Conservation (phyloP, 1,140 invertebrate genomes). For the Scaptodrosophila lebanonensis region DNA sequence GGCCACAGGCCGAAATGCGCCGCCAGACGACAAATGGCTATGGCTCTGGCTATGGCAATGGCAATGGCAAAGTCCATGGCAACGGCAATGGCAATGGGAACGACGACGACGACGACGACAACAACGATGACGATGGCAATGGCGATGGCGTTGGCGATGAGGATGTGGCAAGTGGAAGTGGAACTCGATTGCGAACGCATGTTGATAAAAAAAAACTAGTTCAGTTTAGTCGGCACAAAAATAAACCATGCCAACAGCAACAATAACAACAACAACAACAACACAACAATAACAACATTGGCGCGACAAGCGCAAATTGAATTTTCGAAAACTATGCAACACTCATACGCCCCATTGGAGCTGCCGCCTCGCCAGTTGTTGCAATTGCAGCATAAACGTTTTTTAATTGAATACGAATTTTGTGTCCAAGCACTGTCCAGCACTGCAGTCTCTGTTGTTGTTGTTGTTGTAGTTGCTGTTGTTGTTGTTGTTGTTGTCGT, state of each 20-base stretch:
- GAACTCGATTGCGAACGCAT: constrained; percentile 6
- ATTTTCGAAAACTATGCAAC: constrained; percentile 72
- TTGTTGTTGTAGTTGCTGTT: constrained; percentile 18
- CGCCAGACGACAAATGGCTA: no score
- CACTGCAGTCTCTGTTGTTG: constrained; percentile 16
- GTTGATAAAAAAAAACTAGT: constrained; percentile 53
- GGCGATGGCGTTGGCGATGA: constrained; percentile 28
- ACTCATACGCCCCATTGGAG: constrained; percentile 70
- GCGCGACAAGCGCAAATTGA: constrained; percentile 55
- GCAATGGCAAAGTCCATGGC: no score
- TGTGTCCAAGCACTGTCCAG: constrained; percentile 14
- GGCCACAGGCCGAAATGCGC: constrained; percentile 12
- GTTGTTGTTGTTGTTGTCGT: constrained; percentile 10
- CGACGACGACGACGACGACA: no score
- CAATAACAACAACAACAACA: no score
- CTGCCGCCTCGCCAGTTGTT: constrained; percentile 6
- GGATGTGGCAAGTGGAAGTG: constrained; percentile 10
- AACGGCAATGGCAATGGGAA: no score
- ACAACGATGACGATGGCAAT: no score
- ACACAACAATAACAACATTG: no score
- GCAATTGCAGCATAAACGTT: constrained; percentile 72
- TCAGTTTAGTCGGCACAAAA: constrained; percentile 25
- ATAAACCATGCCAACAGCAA: no score
- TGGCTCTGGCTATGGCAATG: no score
- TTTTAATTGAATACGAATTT: constrained; percentile 75